Conservation (phyloP, 1,140 invertebrate species). For the Solenopsis invicta region DNA sequence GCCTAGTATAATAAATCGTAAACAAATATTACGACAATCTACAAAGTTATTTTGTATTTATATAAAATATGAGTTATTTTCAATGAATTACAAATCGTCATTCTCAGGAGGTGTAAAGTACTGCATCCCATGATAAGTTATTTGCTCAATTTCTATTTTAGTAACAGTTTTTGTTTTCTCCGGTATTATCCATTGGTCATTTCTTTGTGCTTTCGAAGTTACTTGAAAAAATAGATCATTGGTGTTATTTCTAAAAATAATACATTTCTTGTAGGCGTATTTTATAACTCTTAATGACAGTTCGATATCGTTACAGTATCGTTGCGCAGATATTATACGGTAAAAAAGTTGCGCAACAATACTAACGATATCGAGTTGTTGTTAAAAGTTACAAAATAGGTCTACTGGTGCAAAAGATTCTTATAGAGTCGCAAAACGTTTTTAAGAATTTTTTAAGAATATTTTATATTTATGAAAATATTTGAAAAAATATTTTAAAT, state of each 20-base stretch:
- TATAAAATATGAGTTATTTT: neutral
- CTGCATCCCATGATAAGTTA: conserved; percentile 6
- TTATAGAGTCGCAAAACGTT: too few relatives aligned
- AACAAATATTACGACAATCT: neutral
- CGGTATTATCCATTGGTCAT: neutral
- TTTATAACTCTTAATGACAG: too few relatives aligned
- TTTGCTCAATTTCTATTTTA: conserved; percentile 33
- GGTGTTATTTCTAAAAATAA: conserved; percentile 37
- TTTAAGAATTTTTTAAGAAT: too few relatives aligned
- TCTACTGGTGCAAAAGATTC: too few relatives aligned
- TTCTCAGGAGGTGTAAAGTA: conserved; percentile 13
- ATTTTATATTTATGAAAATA: too few relatives aligned
- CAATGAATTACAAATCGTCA: neutral
- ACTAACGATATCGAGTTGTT: too few relatives aligned
- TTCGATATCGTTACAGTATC: too few relatives aligned
- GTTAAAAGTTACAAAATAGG: too few relatives aligned
- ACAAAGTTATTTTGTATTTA: conserved; percentile 21
- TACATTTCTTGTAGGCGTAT: neutral
- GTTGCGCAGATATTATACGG: too few relatives aligned
- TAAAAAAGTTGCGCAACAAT: too few relatives aligned
- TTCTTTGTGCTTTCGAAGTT: conserved; percentile 12
- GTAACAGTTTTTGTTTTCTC: neutral
- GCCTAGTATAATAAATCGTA: neutral
- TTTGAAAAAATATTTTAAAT: too few relatives aligned
- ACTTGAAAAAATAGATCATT: neutral